Evolutionary conservation across 2,888 invertebrate genomes (phyloP), one percentile per base, ranked within the genome.

Genomic region (Eupithecia tripunctaria): DNA sequence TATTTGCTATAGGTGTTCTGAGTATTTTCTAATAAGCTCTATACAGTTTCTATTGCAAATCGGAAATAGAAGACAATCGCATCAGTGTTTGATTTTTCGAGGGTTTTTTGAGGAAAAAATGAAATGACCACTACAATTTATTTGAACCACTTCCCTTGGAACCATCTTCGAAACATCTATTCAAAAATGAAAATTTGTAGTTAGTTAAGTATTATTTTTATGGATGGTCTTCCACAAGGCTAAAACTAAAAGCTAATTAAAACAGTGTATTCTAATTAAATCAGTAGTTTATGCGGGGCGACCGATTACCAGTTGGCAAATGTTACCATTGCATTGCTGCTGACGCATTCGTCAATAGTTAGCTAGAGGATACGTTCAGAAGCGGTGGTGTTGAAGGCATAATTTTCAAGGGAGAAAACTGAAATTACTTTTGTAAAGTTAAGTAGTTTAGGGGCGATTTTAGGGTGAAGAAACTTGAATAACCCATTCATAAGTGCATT

Each of bases 251-350:
- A 18, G 25, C 25, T 27, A 7, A 60, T 29, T 29, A 60, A 29
- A 27, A 60, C 7, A 60, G 18, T 29, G 56, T 56, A 56, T 36
- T 36, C 18, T 32, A 38, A 64, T 64, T 64, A 64, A 38, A 18
- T 25, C 21, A 66, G 62, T 29, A 27, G 56, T 69, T 71, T 51
- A 59, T 69, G 71, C 64, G 62, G 38, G 21, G 36, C 36, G 64
- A 60, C 21, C 15, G 63, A 21, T 63, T 27, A 56, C 43, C 70
- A 71, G 79, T 85, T 86, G 86, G 87, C 86, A 85, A 74, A 72
- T 79, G 81, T 75, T 75, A 78, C 80, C 76, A 79, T 81, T 82
- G 81, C 81, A 82, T 80, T 68, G 70, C 70, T 68, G 60, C 59
- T 78, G 79, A 80, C 78, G 78, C 79, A 80, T 72, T 68, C 73